Conservation (phyloP, 1,140 invertebrate species). For the Propsilocerus akamusi region DNA sequence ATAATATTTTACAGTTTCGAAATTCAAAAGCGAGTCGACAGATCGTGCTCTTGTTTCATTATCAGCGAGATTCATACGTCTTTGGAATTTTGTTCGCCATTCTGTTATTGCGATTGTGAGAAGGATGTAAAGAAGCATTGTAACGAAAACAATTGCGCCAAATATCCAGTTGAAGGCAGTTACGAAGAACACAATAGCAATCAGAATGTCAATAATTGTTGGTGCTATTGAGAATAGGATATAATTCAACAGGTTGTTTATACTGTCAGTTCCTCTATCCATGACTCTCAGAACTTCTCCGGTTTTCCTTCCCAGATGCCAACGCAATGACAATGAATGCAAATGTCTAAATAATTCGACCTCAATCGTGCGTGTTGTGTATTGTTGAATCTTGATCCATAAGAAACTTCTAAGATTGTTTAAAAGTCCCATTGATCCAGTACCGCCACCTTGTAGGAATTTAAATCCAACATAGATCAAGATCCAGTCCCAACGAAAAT, state of each 20-base stretch:
- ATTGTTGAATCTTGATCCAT: conserved; percentile 92
- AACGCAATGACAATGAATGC: conserved; percentile 65
- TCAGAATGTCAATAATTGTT: conserved; percentile 78
- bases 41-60: conserved; percentile 79
- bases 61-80: conserved; percentile 83
- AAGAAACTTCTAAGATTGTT: conserved; percentile 81
- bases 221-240: conserved; percentile 77
- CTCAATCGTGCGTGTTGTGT: conserved; percentile 81
- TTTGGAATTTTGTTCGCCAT: conserved; percentile 87
- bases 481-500: conserved; percentile 78
- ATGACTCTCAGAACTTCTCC: conserved; percentile 88
- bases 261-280: conserved; percentile 88
- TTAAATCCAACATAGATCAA: conserved; percentile 71
- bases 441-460: conserved; percentile 84
- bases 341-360: conserved; percentile 70
- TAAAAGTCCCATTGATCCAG: conserved; percentile 77
- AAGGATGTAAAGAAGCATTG: conserved; percentile 79
- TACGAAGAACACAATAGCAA: conserved; percentile 84
- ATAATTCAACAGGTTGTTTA: conserved; percentile 81
- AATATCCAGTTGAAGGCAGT: conserved; percentile 81
- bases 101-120: conserved; percentile 78
- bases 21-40: conserved; percentile 93
- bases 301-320: conserved; percentile 86
- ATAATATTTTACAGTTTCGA: conserved; percentile 97
- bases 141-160: conserved; percentile 80